Evolutionary conservation across 2,113 vertebrate species (phyloP), one percentile per base, ranked within the genome.

Genomic region (Picathartes gymnocephalus): DNA sequence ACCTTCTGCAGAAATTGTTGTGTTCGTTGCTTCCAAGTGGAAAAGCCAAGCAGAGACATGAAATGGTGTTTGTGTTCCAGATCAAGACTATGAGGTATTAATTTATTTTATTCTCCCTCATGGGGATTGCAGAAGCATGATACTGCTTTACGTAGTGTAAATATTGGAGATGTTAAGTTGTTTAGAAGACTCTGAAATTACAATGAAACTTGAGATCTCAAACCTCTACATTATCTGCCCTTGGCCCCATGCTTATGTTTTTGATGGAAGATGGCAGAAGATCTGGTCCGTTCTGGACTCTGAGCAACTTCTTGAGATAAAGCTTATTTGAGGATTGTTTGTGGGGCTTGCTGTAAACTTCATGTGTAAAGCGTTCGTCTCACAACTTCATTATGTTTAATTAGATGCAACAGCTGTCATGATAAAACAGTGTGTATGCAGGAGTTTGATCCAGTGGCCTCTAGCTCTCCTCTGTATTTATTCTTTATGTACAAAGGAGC

Each of bases 341-440:
- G 17, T 23, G 48, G 24, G 37, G 25, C 54, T 82, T 86, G 37
- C 60, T 80, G 73, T 81, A 87, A 87, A 81, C 24, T 74, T 93
- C 17, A 4, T 44, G 17, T 70, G 37, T 80, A 53, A 88, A 88
- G 76, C 64, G 33, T 81, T 71, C 81, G 64, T 83, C 88, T 90
- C 0, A 0, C 79, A 90, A 62, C 64, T 93, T 81, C 42, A 16
- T 93, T 94, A 61, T 58, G 24, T 83, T 92, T 93, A 93, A 92
- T 92, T 86, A 85, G 64, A 78, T 94, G 76, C 82, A 95, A 57
- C 91, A 82, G 76, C 83, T 90, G 79, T 86, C 86, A 62, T 40
- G 79, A 83, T 79, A 92, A 92, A 94, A 66, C 37, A 78, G 68
- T 90, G 40, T 65, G 39, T 70, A n/a, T 51, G 64, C 58, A 83